Conservation (phyloP, 2,113 vertebrate species). For the Sialia sialis region DNA sequence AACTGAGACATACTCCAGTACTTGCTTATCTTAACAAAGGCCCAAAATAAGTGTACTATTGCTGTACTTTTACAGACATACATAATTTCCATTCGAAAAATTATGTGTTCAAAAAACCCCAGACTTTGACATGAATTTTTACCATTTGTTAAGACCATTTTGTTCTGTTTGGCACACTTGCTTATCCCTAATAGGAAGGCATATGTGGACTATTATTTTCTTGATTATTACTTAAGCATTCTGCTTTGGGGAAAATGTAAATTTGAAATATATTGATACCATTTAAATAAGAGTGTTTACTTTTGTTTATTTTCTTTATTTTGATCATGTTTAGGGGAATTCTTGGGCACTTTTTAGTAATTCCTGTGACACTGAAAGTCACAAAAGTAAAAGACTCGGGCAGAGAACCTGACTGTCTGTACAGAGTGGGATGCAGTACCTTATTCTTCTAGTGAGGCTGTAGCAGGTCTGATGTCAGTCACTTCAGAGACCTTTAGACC, state of each 20-base stretch:
- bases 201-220: neutral
- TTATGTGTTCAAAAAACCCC: neutral
- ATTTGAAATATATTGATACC: neutral
- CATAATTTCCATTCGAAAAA: neutral
- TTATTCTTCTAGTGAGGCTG: constrained; percentile 80
- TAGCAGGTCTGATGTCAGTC: constrained; percentile 96
- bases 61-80: neutral
- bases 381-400: constrained; percentile 68
- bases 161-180: neutral
- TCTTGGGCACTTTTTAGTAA: constrained; percentile 35
- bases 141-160: neutral
- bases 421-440: constrained; percentile 77
- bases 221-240: neutral
- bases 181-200: neutral
- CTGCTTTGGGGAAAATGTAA: neutral
- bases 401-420: constrained; percentile 70
- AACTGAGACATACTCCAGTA: neutral
- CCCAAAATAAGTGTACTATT: neutral
- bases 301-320: neutral
- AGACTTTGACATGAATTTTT: neutral
- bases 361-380: constrained; percentile 72
- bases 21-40: neutral
- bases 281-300: neutral
- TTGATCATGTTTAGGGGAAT: constrained; percentile 33
- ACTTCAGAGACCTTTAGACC: constrained; percentile 94